phyloP scores from a whole-genome alignment of 2,888 invertebrate species.

The Drosophila ezoana region DNA sequence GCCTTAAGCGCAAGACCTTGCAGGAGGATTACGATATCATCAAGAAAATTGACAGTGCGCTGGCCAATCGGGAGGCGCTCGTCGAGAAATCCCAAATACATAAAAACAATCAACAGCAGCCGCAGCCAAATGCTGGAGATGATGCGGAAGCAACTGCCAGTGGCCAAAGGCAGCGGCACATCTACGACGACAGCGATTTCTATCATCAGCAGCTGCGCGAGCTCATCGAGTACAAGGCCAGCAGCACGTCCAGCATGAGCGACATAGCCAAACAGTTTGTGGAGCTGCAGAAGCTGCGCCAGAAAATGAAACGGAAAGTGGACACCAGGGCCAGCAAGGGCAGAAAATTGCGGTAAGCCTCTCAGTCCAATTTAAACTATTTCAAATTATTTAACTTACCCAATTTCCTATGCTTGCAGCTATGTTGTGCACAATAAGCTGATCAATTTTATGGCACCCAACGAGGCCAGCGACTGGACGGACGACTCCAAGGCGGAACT shows the following conservation, averaged over 20 bases:
- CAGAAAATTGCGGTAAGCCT: constrained; percentile 89
- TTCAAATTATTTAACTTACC: not conserved
- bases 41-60: constrained; percentile 92
- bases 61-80: constrained; percentile 91
- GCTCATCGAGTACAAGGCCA: constrained; percentile 95
- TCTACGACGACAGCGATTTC: constrained; percentile 98
- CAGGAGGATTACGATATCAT: constrained; percentile 86
- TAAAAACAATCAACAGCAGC: constrained; percentile 87
- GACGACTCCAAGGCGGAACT: constrained; percentile 93
- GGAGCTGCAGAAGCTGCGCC: constrained; percentile 95
- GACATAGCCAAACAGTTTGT: constrained; percentile 96
- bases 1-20: constrained; percentile 86
- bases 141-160: not conserved
- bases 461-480: constrained; percentile 88
- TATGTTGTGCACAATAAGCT: constrained; percentile 94
- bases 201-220: constrained; percentile 97
- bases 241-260: constrained; percentile 92
- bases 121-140: constrained; percentile 74
- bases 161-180: constrained; percentile 86
- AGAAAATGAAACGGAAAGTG: constrained; percentile 95
- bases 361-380: not conserved
- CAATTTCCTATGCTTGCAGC: constrained; percentile 50
- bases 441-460: constrained; percentile 96
- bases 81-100: constrained; percentile 92
- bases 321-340: constrained; percentile 98